A percentile compares a stretch with the other conserved stretches of the same genome.
Evolutionary conservation across 2,888 invertebrate species (phyloP).

Genomic region (Tromatobia lineatoria): DNA sequence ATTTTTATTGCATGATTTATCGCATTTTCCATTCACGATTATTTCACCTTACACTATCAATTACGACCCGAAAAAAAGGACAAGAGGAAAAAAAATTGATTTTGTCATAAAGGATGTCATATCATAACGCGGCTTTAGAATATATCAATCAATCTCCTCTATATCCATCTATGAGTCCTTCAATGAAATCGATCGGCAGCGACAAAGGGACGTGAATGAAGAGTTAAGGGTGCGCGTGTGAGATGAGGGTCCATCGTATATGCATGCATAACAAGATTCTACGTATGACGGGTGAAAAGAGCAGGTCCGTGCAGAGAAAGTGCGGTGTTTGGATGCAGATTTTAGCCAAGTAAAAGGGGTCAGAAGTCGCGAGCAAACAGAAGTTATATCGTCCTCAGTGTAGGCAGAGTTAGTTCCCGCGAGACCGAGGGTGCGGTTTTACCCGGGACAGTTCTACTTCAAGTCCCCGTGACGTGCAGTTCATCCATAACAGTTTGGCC

Average conservation of each 20-base stretch:
- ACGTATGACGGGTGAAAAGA: slow-evolving; percentile 10
- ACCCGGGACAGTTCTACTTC: slow-evolving; percentile 14
- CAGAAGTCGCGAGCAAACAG: slow-evolving; percentile 78
- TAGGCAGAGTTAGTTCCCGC: slow-evolving; percentile 58
- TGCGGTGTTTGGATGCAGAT: slow-evolving; percentile 62
- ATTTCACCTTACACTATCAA: not conserved
- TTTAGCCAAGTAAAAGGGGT: slow-evolving; percentile 72
- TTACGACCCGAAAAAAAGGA: not conserved
- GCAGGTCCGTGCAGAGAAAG: slow-evolving; percentile 41
- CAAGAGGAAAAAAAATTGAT: not conserved
- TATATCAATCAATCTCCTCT: slow-evolving; percentile 45
- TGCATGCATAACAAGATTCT: slow-evolving; percentile 36
- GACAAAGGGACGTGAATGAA: slow-evolving; percentile 47
- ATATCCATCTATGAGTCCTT: slow-evolving; percentile 30
- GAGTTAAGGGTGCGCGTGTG: not conserved
- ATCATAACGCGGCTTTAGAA: slow-evolving; percentile 31
- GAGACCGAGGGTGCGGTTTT: slow-evolving; percentile 69
- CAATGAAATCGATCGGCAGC: slow-evolving; percentile 64
- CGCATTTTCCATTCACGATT: too few relatives aligned
- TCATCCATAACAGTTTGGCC: slow-evolving; percentile 57
- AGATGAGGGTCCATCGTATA: slow-evolving; percentile 46
- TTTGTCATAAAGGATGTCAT: slow-evolving; percentile 1
- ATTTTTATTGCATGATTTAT: too few relatives aligned
- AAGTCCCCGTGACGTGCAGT: slow-evolving; percentile 48
- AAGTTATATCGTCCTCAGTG: slow-evolving; percentile 53